Evolutionary conservation across 2,888 invertebrate genomes (phyloP).

Genomic region (Drosophila mayaguana): DNA sequence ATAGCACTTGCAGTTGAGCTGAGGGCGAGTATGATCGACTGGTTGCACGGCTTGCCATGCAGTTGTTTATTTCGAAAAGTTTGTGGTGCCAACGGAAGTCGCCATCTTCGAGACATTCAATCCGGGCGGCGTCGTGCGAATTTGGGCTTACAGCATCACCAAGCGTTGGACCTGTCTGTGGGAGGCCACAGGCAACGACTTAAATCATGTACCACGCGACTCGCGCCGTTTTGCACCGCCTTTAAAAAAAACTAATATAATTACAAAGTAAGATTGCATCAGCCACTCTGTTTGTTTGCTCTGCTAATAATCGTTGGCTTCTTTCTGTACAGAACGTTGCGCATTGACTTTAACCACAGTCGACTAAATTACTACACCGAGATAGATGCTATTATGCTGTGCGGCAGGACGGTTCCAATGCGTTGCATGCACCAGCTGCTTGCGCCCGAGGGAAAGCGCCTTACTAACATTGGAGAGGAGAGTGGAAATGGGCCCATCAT

Average conservation of each 20-base stretch:
- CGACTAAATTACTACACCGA: slow-evolving; percentile 94
- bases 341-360: slow-evolving; percentile 94
- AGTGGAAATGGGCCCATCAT: slow-evolving; percentile 79
- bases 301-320: slow-evolving; percentile 14
- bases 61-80: slow-evolving; percentile 84
- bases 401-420: slow-evolving; percentile 87
- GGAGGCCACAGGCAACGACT: slow-evolving; percentile 87
- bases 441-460: slow-evolving; percentile 10
- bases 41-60: slow-evolving; percentile 31
- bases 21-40: too few species aligned
- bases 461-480: slow-evolving; percentile 6
- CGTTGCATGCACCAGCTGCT: slow-evolving; percentile 72
- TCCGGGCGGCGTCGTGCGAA: slow-evolving; percentile 92
- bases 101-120: slow-evolving; percentile 94
- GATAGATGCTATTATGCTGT: slow-evolving; percentile 93
- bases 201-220: slow-evolving; percentile 84
- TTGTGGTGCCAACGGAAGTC: slow-evolving; percentile 86
- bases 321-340: slow-evolving; percentile 87
- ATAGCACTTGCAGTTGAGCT: not conserved
- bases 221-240: slow-evolving; percentile 92
- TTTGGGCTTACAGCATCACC: slow-evolving; percentile 88
- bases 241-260: slow-evolving; percentile 86
- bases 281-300: not conserved
- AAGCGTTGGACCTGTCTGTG: slow-evolving; percentile 90
- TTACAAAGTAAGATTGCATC: slow-evolving; percentile 82